Base-by-base conservation (phyloP, 2,113 vertebrate species). In the Gambusia holbrooki region DNA sequence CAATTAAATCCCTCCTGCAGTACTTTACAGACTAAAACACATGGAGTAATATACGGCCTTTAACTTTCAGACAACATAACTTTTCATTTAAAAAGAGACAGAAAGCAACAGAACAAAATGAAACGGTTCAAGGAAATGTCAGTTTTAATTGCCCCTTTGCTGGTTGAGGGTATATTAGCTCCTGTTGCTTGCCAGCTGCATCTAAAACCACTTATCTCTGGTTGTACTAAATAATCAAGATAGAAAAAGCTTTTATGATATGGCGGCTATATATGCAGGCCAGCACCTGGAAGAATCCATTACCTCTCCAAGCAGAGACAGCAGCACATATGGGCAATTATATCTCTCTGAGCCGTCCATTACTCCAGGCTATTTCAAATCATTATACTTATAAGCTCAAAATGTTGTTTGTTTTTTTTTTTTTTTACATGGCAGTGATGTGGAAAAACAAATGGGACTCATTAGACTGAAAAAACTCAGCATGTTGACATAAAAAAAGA, bases 211-310 rank as follows among this genome's bases (percentile, higher is more conserved):
- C 80, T 77, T 68, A 14, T 30, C 73, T 69, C 15, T 61, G n/a
- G 40, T 35, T 78, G 69, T 76, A 84, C 77, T 76, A 62, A 54
- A 66, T 79, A 48, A 76, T 61, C 54, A 45, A 62, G 66, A 71
- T 67, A 68, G 37, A 25, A 73, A 71, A 78, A 54, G 65, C 75
- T 75, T 54, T 51, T 28, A 68, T 67, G 42, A 73, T 64, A 60
- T 42, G 27, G 28, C 14, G 11, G 62, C 68, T 66, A 66, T 54
- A 82, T 71, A 77, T 69, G n/a, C 35, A 74, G 70, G 62, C 30
- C 74, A 68, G 66, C 77, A 86, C 73, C 83, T 86, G 65, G 69
- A 74, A 75, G 65, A 75, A 73, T 76, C 86, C 79, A 90, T 88
- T 84, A 85, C 74, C 80, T 69, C 67, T 71, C 33, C 73, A 69